Percentiles rank a stretch among this genome's conserved stretches.
These are phyloP conservation scores for Callitettix versicolor DNA, from an alignment of 1,140 invertebrate genomes.

Conservation along the genomic window DNA sequence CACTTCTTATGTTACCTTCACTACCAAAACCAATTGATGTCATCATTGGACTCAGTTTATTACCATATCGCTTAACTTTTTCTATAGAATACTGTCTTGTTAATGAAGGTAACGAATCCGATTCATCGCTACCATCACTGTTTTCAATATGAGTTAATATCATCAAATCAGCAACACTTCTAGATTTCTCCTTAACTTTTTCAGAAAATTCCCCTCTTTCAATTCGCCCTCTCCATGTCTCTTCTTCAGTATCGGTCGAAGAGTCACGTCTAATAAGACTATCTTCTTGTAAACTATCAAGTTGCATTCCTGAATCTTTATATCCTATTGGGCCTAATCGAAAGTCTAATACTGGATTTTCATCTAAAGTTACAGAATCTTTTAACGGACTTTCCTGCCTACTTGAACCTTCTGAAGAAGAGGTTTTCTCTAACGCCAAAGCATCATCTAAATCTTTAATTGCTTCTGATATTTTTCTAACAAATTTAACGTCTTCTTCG, in stretches of 20 bases:
- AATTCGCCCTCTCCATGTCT: conserved; percentile 49
- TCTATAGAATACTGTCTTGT: conserved; percentile 19
- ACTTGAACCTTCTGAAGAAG: conserved; percentile 38
- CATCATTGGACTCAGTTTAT: conserved; percentile 4
- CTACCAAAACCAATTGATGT: conserved; percentile 36
- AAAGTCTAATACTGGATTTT: conserved; percentile 28
- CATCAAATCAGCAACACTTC: conserved; percentile 62
- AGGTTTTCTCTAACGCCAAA: conserved; percentile 47
- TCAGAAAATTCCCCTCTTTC: conserved; percentile 53
- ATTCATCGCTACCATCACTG: conserved; percentile 45
- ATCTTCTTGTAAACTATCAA: neutral
- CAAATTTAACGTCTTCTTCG: conserved; percentile 39
- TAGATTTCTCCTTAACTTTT: conserved; percentile 58
- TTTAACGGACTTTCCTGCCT: conserved; percentile 39
- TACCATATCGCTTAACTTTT: conserved; percentile 11
- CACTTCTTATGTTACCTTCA: conserved; percentile 42
- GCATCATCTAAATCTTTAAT: conserved; percentile 53
- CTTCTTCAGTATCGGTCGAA: conserved; percentile 53
- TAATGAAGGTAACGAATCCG: conserved; percentile 28
- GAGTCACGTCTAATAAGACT: conserved; percentile 29
- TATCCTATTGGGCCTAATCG: conserved; percentile 25
- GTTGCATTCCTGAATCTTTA: neutral
- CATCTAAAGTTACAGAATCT: conserved; percentile 16
- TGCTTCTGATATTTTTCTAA: conserved; percentile 48
- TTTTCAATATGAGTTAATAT: conserved; percentile 57